Conservation (phyloP, 2,797 vertebrate species). For the Tapirus indicus region DNA sequence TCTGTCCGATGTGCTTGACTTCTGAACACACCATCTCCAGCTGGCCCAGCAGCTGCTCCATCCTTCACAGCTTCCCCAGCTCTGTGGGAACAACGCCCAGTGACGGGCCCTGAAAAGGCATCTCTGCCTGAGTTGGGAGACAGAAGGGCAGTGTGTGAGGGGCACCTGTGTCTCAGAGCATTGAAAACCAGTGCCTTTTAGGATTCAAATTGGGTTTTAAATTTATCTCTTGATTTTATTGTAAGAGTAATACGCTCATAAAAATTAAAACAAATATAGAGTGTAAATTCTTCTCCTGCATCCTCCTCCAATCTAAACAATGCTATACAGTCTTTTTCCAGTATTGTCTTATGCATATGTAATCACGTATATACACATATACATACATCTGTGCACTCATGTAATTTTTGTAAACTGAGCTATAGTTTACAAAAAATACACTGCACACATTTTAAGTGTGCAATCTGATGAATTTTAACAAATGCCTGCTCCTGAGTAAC, state of each 20-base stretch:
- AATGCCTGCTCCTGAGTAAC: neutral
- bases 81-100: neutral
- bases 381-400: neutral
- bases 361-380: neutral
- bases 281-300: neutral
- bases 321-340: neutral
- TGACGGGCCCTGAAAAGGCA: neutral
- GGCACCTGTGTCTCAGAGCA: neutral
- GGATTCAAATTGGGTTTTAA: constrained; percentile 3
- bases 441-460: neutral
- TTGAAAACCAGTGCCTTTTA: neutral
- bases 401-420: neutral
- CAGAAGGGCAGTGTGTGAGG: neutral
- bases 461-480: neutral
- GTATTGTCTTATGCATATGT: neutral
- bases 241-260: neutral
- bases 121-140: neutral
- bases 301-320: neutral
- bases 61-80: neutral
- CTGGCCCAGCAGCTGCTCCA: neutral
- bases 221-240: neutral
- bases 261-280: neutral
- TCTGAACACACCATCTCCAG: neutral
- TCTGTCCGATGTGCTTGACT: neutral
- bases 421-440: neutral